A percentile compares a stretch with the other conserved stretches of the same genome.
Conservation (phyloP, 2,113 vertebrate genomes). For the Brachirus orientalis region DNA sequence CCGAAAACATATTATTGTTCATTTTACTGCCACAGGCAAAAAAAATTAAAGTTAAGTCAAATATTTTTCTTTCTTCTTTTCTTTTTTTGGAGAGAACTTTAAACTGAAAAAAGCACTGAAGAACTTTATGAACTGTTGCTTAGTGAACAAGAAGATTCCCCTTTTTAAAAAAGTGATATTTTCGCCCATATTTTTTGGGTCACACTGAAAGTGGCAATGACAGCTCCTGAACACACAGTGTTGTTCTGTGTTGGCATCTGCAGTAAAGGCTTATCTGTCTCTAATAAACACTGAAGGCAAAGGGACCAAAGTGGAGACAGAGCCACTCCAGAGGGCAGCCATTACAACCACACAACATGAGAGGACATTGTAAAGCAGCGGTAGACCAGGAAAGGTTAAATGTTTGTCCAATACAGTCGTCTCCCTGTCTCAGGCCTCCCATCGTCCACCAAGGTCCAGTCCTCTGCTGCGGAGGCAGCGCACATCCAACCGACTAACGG, state of each 20-base stretch:
- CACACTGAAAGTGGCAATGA: conserved; percentile 74
- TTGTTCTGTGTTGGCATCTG: conserved; percentile 54
- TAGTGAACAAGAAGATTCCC: conserved; percentile 87
- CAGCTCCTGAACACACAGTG: conserved; percentile 53
- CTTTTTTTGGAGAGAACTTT: conserved; percentile 68
- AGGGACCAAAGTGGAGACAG: conserved; percentile 72
- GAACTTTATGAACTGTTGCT: conserved; percentile 80
- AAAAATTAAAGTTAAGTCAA: conserved; percentile 75
- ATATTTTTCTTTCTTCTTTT: conserved; percentile 32
- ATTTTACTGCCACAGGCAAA: conserved; percentile 84
- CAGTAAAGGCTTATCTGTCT: conserved; percentile 60
- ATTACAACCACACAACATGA: conserved; percentile 42
- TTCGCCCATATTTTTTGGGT: conserved; percentile 99
- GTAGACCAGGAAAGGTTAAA: conserved; percentile 78
- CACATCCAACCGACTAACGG: conserved; percentile 83
- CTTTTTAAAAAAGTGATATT: conserved; percentile 91
- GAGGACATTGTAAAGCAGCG: conserved; percentile 53
- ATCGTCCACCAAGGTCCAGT: conserved; percentile 78
- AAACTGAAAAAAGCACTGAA: conserved; percentile 79
- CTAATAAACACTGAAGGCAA: conserved; percentile 60
- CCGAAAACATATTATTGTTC: conserved; percentile 81
- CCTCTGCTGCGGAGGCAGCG: conserved; percentile 48
- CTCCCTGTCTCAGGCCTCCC: conserved; percentile 89
- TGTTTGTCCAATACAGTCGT: conserved; percentile 80
- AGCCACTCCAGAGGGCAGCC: conserved; percentile 60